Conservation (phyloP, 2,888 invertebrate genomes). For the Amphipyra tragopoginis region DNA sequence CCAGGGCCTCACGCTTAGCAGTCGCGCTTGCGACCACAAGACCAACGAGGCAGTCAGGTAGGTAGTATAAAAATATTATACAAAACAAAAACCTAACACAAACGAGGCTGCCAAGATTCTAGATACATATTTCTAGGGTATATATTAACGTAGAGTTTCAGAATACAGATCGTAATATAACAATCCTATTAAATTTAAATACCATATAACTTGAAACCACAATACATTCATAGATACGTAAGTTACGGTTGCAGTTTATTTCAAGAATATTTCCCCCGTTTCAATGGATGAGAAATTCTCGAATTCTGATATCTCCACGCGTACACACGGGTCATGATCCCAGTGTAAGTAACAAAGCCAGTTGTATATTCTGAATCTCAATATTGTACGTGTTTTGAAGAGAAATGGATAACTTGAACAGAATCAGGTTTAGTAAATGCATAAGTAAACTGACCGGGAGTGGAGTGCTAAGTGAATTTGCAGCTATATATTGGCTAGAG, state of each 20-base stretch:
- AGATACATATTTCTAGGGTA: no score
- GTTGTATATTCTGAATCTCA: conserved; percentile 52
- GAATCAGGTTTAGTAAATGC: conserved; percentile 39
- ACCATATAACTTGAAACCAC: not conserved
- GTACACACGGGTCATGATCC: conserved; percentile 39
- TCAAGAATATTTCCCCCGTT: conserved; percentile 24
- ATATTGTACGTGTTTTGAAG: conserved; percentile 56
- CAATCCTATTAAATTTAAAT: not conserved
- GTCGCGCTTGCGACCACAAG: no score
- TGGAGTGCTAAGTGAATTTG: conserved; percentile 1
- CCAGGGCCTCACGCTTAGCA: no score
- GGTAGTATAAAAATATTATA: no score
- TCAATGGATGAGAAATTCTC: conserved; percentile 18
- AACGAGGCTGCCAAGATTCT: no score
- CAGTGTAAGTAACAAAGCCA: conserved; percentile 48
- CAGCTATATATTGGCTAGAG: not conserved
- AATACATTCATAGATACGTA: not conserved
- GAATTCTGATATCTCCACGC: conserved; percentile 32
- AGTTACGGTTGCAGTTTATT: conserved; percentile 1
- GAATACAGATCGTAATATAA: not conserved
- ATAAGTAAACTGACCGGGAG: conserved; percentile 36
- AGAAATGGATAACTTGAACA: conserved; percentile 46
- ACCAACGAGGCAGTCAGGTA: no score
- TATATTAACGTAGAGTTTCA: not conserved
- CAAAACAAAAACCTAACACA: no score